These are phyloP conservation scores for Drosophila setosimentum DNA, from an alignment of 2,888 invertebrate genomes.

Conservation along the genomic window DNA sequence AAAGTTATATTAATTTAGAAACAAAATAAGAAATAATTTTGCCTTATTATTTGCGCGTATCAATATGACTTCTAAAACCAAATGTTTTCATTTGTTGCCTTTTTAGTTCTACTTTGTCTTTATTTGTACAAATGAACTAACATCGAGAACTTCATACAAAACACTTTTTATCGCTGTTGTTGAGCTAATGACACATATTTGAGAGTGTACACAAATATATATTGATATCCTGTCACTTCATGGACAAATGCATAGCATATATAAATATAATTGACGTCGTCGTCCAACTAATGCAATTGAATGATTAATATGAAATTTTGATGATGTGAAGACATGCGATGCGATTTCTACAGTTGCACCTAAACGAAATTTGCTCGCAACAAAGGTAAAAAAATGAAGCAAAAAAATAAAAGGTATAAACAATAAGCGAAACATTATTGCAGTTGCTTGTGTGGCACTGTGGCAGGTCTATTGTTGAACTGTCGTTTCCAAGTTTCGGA, in stretches of 20 bases:
- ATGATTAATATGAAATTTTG: conserved; percentile 69
- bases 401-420: neutral
- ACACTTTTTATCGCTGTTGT: conserved; percentile 11
- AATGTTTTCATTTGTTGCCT: neutral
- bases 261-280: conserved; percentile 17
- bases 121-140: neutral
- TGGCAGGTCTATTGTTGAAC: conserved; percentile 35
- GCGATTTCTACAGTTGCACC: conserved; percentile 1
- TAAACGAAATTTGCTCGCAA: neutral
- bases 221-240: conserved; percentile 39
- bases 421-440: conserved; percentile 15
- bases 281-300: conserved; percentile 54
- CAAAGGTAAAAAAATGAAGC: neutral
- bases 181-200: conserved; percentile 33
- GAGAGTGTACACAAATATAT: conserved; percentile 8
- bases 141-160: conserved; percentile 5
- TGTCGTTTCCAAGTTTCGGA: conserved; percentile 39
- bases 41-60: neutral
- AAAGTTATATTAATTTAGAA: neutral
- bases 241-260: conserved; percentile 6
- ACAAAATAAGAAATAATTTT: neutral
- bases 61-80: neutral
- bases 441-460: conserved; percentile 9
- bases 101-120: neutral
- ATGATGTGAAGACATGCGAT: conserved; percentile 66